These are phyloP conservation scores for Cavia aperea DNA, from an alignment of 2,113 vertebrate species.

Conservation along the genomic window DNA sequence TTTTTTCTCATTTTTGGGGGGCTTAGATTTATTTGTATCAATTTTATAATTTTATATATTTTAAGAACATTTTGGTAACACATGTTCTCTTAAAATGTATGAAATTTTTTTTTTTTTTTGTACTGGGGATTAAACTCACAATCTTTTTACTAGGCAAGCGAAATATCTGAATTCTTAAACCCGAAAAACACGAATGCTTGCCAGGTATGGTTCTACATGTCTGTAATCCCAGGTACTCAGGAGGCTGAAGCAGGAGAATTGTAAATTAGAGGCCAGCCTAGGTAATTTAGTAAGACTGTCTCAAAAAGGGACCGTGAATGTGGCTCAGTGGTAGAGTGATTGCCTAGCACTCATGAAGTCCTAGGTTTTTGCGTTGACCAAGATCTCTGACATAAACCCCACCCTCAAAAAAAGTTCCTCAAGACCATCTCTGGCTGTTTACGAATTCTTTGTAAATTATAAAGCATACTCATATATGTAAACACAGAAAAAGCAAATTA, in stretches of 20 bases:
- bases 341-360: neutral
- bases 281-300: neutral
- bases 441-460: neutral
- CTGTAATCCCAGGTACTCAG: neutral
- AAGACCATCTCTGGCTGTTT: neutral
- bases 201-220: neutral
- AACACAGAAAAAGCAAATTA: neutral
- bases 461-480: neutral
- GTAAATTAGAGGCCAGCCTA: neutral
- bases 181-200: neutral
- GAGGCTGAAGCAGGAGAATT: neutral
- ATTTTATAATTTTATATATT: neutral
- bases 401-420: neutral
- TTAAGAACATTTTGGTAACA: neutral
- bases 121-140: no score
- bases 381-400: neutral
- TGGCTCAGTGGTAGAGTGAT: neutral
- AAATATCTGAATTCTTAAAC: neutral
- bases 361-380: neutral
- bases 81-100: neutral
- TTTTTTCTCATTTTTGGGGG: neutral
- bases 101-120: no score
- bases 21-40: neutral
- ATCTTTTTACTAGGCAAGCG: no score
- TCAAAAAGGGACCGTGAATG: neutral